These are phyloP conservation scores for Sebastes nivosus DNA, from an alignment of 2,797 vertebrate genomes.

Conservation along the genomic window DNA sequence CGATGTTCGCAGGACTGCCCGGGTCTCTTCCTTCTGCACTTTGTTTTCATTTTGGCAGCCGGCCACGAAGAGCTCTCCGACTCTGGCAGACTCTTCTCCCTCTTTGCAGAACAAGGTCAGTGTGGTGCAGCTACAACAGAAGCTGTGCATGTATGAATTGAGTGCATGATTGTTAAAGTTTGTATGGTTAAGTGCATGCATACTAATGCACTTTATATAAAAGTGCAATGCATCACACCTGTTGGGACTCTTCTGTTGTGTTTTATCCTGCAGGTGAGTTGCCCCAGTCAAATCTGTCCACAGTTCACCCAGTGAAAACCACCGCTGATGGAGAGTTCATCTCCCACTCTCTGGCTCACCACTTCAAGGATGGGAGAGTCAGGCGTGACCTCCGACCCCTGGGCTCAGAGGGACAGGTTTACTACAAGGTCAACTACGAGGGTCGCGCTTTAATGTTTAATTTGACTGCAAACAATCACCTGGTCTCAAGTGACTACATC, in stretches of 20 bases:
- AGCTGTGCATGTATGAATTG: background rate
- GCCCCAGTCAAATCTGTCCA: constrained; percentile 73
- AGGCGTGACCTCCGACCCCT: constrained; percentile 78
- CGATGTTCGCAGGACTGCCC: constrained; percentile 82
- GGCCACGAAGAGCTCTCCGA: constrained; percentile 76
- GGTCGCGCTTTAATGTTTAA: constrained; percentile 87
- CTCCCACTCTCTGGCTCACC: constrained; percentile 85
- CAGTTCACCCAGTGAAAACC: constrained; percentile 88
- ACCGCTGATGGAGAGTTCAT: constrained; percentile 85
- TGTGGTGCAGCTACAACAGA: constrained; percentile 40
- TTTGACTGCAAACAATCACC: constrained; percentile 83
- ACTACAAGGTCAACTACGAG: constrained; percentile 86
- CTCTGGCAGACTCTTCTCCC: constrained; percentile 76
- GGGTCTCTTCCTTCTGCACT: constrained; percentile 80
- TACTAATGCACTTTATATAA: background rate
- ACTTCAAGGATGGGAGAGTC: constrained; percentile 67
- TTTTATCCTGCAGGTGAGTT: constrained; percentile 76
- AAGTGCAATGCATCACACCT: background rate
- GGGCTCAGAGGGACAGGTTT: constrained; percentile 70
- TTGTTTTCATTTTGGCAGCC: constrained; percentile 79
- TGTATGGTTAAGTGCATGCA: background rate
- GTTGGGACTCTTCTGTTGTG: background rate
- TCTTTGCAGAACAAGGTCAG: constrained; percentile 89
- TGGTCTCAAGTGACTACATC: constrained; percentile 87
- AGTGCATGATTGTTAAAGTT: constrained; percentile 1